phyloP scores from a whole-genome alignment of 2,113 vertebrate species.

The Pelecanoides urinatrix region DNA sequence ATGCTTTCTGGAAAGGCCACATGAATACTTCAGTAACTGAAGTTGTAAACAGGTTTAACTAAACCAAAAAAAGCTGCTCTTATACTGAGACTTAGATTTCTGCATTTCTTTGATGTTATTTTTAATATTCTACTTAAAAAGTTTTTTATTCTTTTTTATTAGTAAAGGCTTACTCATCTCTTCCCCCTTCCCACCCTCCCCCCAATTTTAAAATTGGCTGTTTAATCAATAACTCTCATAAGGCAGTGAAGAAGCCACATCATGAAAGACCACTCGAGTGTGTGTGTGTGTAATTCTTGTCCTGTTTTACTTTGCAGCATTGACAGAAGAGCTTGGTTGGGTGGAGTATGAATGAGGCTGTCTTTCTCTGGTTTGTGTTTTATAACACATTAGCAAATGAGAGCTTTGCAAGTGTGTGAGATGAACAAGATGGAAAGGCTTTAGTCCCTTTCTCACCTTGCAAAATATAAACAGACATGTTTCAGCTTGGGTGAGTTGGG shows the following conservation, averaged over 20 bases:
- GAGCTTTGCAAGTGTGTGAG: background rate
- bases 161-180: background rate
- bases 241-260: background rate
- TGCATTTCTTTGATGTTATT: background rate
- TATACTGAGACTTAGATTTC: background rate
- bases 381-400: background rate
- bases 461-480: accelerated
- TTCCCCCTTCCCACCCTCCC: background rate
- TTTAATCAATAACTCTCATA: background rate
- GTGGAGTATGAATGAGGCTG: background rate
- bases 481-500: background rate
- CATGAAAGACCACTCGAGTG: background rate
- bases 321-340: background rate
- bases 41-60: background rate
- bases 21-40: background rate
- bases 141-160: background rate
- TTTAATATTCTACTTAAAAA: background rate
- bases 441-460: background rate
- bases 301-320: background rate
- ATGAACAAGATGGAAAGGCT: background rate
- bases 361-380: background rate
- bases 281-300: no score
- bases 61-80: background rate
- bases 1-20: background rate
- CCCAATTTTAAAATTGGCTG: background rate